phyloP scores from a whole-genome alignment of 1,140 invertebrate species.

The Macrocentrus cingulum region DNA sequence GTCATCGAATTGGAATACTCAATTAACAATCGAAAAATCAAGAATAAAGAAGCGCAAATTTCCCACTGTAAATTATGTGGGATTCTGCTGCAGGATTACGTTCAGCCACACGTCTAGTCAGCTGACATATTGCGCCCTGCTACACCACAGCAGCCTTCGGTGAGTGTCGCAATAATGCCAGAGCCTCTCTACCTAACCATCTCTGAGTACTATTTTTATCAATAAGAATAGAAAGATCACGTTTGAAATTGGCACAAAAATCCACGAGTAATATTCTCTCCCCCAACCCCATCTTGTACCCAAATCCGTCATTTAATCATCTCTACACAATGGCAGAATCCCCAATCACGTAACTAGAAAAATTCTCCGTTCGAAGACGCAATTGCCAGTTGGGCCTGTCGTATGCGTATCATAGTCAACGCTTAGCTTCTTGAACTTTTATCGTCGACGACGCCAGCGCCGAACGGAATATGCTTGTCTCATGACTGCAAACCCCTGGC shows the following conservation, averaged over 20 bases:
- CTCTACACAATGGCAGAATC: no score
- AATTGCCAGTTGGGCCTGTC: no score
- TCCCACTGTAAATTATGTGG: constrained; percentile 54
- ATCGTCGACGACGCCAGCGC: constrained; percentile 12
- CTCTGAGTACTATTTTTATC: constrained; percentile 27
- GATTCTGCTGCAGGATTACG: constrained; percentile 51
- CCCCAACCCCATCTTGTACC: background rate
- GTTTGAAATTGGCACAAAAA: background rate
- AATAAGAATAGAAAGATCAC: constrained; percentile 17
- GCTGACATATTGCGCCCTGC: constrained; percentile 60
- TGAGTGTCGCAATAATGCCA: constrained; percentile 37
- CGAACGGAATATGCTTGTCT: constrained; percentile 6
- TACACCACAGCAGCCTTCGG: constrained; percentile 58
- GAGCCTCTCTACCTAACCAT: constrained; percentile 17
- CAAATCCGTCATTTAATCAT: background rate
- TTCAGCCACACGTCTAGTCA: constrained; percentile 58
- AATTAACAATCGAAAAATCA: no score
- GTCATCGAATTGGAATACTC: constrained; percentile 14
- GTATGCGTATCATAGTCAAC: no score
- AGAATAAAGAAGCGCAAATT: constrained; percentile 29
- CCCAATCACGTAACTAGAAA: no score
- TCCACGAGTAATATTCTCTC: no score
- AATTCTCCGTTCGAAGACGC: no score
- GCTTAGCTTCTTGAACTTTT: background rate
- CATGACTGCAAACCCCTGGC: constrained; percentile 3